Evolutionary conservation across 2,113 vertebrate species (phyloP).

Genomic region (Collichthys lucidus): DNA sequence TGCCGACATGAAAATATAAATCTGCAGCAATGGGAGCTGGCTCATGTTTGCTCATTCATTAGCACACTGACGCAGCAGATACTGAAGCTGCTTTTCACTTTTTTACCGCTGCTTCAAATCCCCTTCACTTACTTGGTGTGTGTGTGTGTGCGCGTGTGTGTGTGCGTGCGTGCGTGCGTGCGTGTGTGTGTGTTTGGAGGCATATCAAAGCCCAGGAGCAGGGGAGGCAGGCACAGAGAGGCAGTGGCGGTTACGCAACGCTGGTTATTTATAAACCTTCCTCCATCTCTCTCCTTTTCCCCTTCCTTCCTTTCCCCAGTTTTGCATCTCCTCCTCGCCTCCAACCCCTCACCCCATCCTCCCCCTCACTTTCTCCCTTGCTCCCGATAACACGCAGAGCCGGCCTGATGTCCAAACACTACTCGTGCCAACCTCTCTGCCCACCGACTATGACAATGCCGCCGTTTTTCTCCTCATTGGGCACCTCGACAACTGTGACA

Average conservation of each 20-base stretch:
- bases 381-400: constrained; percentile 48
- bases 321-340: too few species aligned
- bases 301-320: constrained; percentile 33
- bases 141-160: constrained; percentile 4
- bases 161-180: not conserved
- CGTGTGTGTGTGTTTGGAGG: constrained; percentile 46
- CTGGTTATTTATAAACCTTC: constrained; percentile 84
- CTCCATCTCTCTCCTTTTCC: constrained; percentile 42
- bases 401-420: constrained; percentile 61
- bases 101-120: constrained; percentile 63
- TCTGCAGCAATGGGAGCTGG: constrained; percentile 45
- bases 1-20: constrained; percentile 33
- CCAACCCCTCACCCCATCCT: not conserved
- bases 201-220: constrained; percentile 77
- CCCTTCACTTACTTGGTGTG: constrained; percentile 57
- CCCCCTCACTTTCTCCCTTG: not conserved
- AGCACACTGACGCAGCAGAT: constrained; percentile 71
- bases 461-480: constrained; percentile 57
- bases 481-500: constrained; percentile 68
- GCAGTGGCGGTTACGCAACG: constrained; percentile 78
- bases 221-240: constrained; percentile 66
- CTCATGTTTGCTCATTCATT: constrained; percentile 66
- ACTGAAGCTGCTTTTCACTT: constrained; percentile 63
- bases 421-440: constrained; percentile 49
- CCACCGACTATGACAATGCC: constrained; percentile 47